Percentiles rank a stretch among this genome's conserved stretches.
These are phyloP conservation scores for Cyphomyrus plagiostoma DNA, from an alignment of 2,113 vertebrate species.

Conservation along the genomic window DNA sequence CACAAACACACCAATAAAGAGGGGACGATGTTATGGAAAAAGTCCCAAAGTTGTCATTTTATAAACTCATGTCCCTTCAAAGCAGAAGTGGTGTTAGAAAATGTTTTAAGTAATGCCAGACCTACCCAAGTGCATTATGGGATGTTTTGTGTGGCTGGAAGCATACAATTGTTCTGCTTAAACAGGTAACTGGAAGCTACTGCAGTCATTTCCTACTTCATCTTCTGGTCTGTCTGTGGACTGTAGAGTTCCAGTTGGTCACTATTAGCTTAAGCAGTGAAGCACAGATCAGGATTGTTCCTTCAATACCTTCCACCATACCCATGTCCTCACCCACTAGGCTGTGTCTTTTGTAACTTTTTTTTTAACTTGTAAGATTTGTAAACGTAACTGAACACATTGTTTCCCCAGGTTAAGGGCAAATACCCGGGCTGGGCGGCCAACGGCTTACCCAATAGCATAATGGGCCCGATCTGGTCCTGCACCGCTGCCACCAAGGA, in stretches of 20 bases:
- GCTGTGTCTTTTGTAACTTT: neutral
- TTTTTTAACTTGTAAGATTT: neutral
- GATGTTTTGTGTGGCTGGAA: neutral
- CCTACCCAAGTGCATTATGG: neutral
- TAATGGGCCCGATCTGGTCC: conserved; percentile 67
- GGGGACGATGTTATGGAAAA: neutral
- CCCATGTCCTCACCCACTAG: neutral
- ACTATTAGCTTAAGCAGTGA: neutral
- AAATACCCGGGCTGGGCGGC: conserved; percentile 47
- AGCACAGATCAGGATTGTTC: neutral
- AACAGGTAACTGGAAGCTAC: neutral
- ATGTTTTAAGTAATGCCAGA: neutral
- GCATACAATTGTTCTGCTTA: neutral
- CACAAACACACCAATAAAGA: neutral
- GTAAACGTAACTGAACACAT: neutral
- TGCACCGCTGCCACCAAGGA: conserved; percentile 61
- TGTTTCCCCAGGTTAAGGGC: conserved; percentile 50
- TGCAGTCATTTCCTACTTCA: neutral
- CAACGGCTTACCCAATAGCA: conserved; percentile 63
- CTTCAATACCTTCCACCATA: neutral
- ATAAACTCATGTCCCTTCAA: neutral
- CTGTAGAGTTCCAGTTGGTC: neutral
- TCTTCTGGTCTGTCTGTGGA: neutral
- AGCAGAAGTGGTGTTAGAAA: neutral
- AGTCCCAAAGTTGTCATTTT: neutral